phyloP scores from a whole-genome alignment of 1,140 invertebrate genomes.

The Plectus sambesii region DNA sequence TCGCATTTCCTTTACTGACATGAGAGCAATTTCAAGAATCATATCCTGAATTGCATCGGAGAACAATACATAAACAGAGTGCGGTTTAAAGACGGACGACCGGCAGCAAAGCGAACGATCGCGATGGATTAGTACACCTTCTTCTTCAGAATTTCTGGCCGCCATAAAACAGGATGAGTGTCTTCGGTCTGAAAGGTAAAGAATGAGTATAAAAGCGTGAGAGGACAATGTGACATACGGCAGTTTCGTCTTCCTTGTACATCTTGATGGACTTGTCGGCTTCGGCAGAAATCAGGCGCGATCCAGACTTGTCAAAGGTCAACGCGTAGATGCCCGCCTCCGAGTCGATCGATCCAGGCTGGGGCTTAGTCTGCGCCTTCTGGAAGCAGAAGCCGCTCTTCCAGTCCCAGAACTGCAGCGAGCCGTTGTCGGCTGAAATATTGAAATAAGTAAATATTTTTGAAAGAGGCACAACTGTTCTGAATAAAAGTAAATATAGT shows the following conservation, averaged over 20 bases:
- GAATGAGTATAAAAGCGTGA: constrained; percentile 14
- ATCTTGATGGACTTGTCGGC: constrained; percentile 99
- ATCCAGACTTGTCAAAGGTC: constrained; percentile 83
- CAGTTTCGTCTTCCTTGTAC: constrained; percentile 91
- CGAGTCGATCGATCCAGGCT: constrained; percentile 98
- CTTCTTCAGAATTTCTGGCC: constrained; percentile 80
- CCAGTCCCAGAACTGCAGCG: constrained; percentile 97
- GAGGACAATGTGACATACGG: constrained; percentile 52
- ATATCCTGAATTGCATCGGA: too few relatives aligned
- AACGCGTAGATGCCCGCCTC: constrained; percentile 93
- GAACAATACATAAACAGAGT: too few relatives aligned
- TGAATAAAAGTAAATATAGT: too few relatives aligned
- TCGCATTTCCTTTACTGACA: too few relatives aligned
- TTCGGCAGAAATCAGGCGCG: constrained; percentile 84
- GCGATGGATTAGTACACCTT: constrained; percentile 64
- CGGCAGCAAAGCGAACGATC: too few relatives aligned
- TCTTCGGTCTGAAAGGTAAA: constrained; percentile 68
- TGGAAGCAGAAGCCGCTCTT: constrained; percentile 96
- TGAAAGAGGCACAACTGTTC: too few relatives aligned
- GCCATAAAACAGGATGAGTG: constrained; percentile 89
- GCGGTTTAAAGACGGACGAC: too few relatives aligned
- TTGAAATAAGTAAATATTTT: too few relatives aligned
- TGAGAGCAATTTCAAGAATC: too few relatives aligned
- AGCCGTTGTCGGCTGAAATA: constrained; percentile 73
- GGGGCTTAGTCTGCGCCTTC: constrained; percentile 73